Conservation (phyloP, 92 coral and sea anemone species). For the Paramuricea clavata region DNA sequence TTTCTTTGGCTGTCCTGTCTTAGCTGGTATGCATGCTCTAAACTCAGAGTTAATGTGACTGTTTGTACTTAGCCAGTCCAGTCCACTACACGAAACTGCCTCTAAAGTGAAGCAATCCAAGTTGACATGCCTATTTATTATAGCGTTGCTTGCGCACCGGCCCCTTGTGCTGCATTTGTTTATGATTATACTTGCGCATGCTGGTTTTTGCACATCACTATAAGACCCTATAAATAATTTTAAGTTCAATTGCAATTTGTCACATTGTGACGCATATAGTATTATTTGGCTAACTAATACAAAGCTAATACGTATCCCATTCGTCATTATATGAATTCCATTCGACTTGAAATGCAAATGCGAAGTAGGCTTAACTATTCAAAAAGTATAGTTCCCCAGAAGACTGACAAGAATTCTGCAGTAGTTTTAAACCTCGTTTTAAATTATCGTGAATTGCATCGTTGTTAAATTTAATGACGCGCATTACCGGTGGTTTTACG, state of each 20-base stretch:
- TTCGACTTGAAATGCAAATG: background rate
- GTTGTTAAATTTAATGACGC: conserved; percentile 4
- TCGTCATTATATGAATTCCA: background rate
- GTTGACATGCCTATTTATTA: no score
- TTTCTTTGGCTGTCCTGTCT: no score
- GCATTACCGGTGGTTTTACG: background rate
- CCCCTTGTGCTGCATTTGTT: no score
- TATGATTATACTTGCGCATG: no score
- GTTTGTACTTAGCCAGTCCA: no score
- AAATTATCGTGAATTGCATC: background rate
- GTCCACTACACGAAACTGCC: no score
- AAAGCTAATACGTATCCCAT: background rate
- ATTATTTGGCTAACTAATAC: background rate
- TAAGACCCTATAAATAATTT: no score
- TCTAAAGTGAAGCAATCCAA: no score
- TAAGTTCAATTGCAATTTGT: background rate
- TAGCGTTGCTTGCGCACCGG: no score
- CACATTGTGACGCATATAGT: background rate
- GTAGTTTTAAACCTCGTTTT: background rate
- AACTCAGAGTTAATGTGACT: no score
- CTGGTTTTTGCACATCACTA: background rate
- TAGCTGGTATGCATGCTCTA: no score
- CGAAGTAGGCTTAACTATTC: background rate
- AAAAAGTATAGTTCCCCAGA: background rate
- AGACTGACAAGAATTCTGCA: background rate